A percentile compares a stretch with the other conserved stretches of the same genome.
These are phyloP conservation scores for Reticulitermes speratus DNA, from an alignment of 1,140 invertebrate species.

Conservation along the genomic window DNA sequence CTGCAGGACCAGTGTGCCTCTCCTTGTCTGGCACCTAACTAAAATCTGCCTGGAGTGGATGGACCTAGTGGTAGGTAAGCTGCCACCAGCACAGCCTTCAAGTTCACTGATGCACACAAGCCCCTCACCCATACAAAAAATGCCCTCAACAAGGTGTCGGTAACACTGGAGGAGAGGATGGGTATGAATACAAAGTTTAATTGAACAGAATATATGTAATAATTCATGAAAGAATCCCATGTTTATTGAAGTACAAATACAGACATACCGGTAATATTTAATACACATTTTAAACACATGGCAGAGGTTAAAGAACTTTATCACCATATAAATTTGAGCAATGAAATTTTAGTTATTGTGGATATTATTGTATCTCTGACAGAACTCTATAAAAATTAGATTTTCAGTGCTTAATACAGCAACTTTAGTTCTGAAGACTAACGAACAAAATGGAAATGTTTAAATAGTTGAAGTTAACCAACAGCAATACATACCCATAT, in stretches of 20 bases:
- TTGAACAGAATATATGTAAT: no score
- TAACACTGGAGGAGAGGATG: no score
- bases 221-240: neutral
- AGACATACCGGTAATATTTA: neutral
- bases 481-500: neutral
- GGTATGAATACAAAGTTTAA: no score
- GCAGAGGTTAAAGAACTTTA: neutral
- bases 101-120: no score
- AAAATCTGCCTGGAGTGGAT: no score
- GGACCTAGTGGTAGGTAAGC: no score
- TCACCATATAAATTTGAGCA: constrained; percentile 1
- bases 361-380: neutral
- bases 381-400: neutral
- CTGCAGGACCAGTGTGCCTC: no score
- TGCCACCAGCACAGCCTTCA: no score
- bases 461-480: neutral
- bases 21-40: no score
- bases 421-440: neutral
- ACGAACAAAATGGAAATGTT: neutral
- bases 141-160: no score
- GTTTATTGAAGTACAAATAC: constrained; percentile 5
- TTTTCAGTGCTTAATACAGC: neutral
- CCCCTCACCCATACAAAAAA: no score
- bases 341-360: constrained; percentile 14
- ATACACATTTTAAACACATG: neutral